Conservation (phyloP, 2,888 invertebrate species). For the Cacoxenus indagator region DNA sequence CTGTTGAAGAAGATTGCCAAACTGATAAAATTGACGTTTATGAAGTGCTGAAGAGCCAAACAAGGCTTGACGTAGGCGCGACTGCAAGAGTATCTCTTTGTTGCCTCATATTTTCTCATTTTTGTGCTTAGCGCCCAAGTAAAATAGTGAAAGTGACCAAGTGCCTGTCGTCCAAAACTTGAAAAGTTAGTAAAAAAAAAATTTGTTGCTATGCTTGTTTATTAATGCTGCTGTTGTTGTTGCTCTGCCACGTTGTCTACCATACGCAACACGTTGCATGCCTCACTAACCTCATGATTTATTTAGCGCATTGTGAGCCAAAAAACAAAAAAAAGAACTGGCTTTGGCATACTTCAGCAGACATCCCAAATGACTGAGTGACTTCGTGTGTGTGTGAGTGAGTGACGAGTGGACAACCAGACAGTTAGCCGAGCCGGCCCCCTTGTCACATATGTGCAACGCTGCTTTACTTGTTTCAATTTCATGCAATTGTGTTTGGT, state of each 20-base stretch:
- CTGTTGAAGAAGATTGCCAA: not conserved
- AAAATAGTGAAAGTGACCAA: constrained; percentile 2
- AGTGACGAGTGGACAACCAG: not conserved
- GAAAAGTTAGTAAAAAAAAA: not conserved
- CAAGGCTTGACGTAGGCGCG: not conserved
- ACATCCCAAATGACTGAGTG: not conserved
- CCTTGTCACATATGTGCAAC: not conserved
- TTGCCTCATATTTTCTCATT: not conserved
- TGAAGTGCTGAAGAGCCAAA: not conserved
- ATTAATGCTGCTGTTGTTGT: not conserved
- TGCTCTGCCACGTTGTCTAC: not conserved
- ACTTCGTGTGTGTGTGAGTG: not conserved
- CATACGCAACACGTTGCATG: constrained; percentile 29
- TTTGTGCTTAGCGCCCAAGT: not conserved
- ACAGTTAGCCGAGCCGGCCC: not conserved
- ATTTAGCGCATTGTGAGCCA: constrained; percentile 22
- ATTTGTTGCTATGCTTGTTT: not conserved
- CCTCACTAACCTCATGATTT: constrained; percentile 57
- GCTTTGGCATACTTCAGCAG: not conserved
- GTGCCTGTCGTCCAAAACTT: not conserved
- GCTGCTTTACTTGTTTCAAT: not conserved
- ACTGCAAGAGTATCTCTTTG: no score
- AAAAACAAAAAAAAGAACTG: not conserved
- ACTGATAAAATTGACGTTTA: not conserved
- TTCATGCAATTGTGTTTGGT: not conserved